Evolutionary conservation across 2,888 invertebrate species (phyloP).

Genomic region (Eupithecia subfuscata): DNA sequence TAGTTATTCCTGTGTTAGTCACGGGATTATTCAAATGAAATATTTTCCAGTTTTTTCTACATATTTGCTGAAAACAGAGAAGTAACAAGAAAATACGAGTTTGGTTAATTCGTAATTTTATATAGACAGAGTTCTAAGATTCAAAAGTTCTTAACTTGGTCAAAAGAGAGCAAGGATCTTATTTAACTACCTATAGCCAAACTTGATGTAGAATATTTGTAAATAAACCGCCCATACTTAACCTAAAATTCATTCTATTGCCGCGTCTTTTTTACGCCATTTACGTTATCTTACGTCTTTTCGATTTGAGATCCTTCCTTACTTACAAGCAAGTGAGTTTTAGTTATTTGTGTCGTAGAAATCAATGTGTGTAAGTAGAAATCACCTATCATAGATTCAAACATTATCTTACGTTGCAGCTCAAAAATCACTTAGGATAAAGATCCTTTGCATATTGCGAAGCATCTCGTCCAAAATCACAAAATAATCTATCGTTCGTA

Average conservation of each 20-base stretch:
- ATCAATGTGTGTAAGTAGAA: too few species aligned
- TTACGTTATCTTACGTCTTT: too few species aligned
- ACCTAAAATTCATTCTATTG: too few species aligned
- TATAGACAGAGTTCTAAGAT: neutral
- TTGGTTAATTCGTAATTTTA: neutral
- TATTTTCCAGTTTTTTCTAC: neutral
- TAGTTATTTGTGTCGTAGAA: too few species aligned
- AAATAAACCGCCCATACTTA: too few species aligned
- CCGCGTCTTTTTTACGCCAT: too few species aligned
- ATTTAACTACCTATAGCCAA: too few species aligned
- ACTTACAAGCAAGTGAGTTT: too few species aligned
- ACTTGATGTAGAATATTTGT: too few species aligned
- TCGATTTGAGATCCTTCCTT: too few species aligned
- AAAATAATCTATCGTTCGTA: neutral
- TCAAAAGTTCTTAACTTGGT: too few species aligned
- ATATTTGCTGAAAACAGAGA: neutral
- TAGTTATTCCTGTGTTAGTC: constrained; percentile 1
- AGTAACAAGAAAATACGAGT: neutral
- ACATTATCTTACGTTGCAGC: neutral
- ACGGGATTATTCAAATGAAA: neutral
- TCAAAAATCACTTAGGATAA: neutral
- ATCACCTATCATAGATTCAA: neutral
- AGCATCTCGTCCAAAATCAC: constrained; percentile 4
- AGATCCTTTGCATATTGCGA: neutral
- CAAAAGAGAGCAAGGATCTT: too few species aligned